Evolutionary conservation across 1,140 invertebrate genomes (phyloP).

Genomic region (Camponotus pennsylvanicus): DNA sequence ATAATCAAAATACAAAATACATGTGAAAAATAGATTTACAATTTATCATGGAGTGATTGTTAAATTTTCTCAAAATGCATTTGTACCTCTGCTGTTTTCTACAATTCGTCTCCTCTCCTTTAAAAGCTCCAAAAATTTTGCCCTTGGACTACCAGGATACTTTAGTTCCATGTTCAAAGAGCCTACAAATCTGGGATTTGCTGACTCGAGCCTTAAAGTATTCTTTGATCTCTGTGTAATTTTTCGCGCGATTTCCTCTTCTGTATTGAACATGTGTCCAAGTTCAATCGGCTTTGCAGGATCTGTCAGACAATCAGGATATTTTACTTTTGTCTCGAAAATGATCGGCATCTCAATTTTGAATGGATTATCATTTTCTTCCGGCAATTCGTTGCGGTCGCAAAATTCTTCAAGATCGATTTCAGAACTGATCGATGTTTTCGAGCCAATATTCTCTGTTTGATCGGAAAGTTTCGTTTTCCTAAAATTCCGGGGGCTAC

Average conservation of each 20-base stretch:
- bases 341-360: neutral
- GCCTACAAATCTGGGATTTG: neutral
- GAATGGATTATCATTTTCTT: neutral
- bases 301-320: neutral
- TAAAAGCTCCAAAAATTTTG: slow-evolving; percentile 79
- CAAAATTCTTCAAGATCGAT: slow-evolving; percentile 1
- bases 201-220: slow-evolving; percentile 24
- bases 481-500: neutral
- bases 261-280: neutral
- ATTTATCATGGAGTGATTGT: neutral
- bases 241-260: slow-evolving; percentile 24
- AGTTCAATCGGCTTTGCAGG: neutral
- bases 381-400: neutral
- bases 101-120: slow-evolving; percentile 80
- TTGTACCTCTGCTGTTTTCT: slow-evolving; percentile 74
- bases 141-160: slow-evolving; percentile 77
- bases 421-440: neutral
- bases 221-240: slow-evolving; percentile 25
- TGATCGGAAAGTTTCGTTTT: slow-evolving; percentile 2
- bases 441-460: neutral
- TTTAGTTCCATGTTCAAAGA: slow-evolving; percentile 71
- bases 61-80: slow-evolving; percentile 65
- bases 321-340: slow-evolving; percentile 3
- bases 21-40: slow-evolving; percentile 44
- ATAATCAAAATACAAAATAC: slow-evolving; percentile 39